Base-by-base conservation (phyloP, 2,888 invertebrate species). In the Eueremaeus valkanovi region DNA sequence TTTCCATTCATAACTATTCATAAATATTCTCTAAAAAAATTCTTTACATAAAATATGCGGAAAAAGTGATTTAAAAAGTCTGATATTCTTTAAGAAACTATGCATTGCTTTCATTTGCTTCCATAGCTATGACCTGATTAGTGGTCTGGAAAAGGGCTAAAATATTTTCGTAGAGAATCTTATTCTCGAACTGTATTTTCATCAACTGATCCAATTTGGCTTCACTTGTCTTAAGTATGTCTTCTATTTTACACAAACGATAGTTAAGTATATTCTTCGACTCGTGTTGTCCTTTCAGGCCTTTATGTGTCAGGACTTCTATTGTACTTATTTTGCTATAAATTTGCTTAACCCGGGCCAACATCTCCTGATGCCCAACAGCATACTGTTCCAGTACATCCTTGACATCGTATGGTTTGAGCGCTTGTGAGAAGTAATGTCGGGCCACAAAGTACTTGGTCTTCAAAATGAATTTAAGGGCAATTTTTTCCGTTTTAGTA, bases 361-460 rank as follows among this genome's bases (percentile, higher is more conserved):
- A 36, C 40, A 73, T 61, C 24, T 73, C 73, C 18, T 21, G 13
- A 45, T 73, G 73, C 16, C 73, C 73, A 5, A 21, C 1, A 5
- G 51, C 13, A 55, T 73, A 73, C 49, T 61, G 55, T 49, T 73
- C 73, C 24, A 73, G 18, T 11, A 73, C 61, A 40, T 73, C 73
- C 55, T 73, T 73, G 29, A 73, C 49, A 13, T 73, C 73, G 16
- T 73, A 73, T 1, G 73, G 73, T 51, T 73, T 73, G 21, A 58
- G 51, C 6, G 55, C 55, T 8, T 55, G 21, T 18, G 24, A n/a
- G 61, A 73, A 73, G 9, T 31, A 29, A 1, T 49, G n/a, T 31
- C 36, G 24, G 16, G 49, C 45, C 8, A 73, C 73, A 24, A 61
- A 55, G 11, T 40, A 73, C 16, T 73, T 73, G 2, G 16, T 13